Evolutionary conservation across 1,140 invertebrate genomes (phyloP), one percentile per base, ranked within the genome.

Genomic region (Pseudomyrmex dendroicus): DNA sequence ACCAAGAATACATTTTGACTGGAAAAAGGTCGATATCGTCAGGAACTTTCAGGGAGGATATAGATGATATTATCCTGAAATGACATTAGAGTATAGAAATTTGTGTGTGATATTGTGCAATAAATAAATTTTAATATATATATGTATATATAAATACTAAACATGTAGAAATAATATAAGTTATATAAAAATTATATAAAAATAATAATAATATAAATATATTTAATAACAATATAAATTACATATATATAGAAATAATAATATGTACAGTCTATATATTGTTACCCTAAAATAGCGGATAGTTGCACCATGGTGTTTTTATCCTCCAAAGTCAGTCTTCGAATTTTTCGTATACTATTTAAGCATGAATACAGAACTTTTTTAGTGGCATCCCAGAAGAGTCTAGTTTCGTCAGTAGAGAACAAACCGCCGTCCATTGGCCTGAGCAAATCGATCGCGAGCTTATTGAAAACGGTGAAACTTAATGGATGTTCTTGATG

Each of bases 381-480:
- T 86, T 95, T 97, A 0, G 96, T 95, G 1, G 96, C 96, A 72
- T 97, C 96, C 97, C 97, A 98, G 90, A 97, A 98, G 22, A 96
- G 90, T 94, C 96, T 97, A 0, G 96, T 92, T 87, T 98, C 97
- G 88, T 98, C 97, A 76, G 95, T 95, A 57, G 95, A 95, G 22
- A 96, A 95, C 10, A 95, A 86, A 83, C 95, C 94, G 63, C 93
- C 95, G 84, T 96, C 96, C 44, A 98, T 84, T 2, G 96, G 95
- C 82, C 95, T 96, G 17, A 95, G 89, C 46, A 98, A 91, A 84
- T 96, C 96, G 1, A 96, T 94, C 20, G 97, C 92, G 46, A 98
- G 90, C 54, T 95, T 94, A 50, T 96, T 95, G 91, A 98, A 98
- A 56, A 98, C 92, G 5, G 94, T 94, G 90, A 97, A 97, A 94